phyloP scores from a whole-genome alignment of 2,113 vertebrate genomes.

The Anas platyrhynchos region DNA sequence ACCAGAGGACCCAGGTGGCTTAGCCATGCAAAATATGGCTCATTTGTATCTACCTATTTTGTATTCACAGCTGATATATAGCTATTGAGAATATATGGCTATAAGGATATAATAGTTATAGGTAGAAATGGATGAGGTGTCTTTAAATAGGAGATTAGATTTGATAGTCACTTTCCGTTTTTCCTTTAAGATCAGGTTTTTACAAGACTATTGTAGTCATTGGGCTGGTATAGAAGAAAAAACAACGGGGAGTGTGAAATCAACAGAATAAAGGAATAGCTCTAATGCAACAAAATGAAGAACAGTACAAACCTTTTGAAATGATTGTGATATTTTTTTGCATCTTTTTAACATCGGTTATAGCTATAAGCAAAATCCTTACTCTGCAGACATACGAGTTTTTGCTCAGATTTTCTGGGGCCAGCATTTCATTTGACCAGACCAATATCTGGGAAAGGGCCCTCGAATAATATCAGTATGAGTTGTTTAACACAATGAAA shows the following conservation, averaged over 20 bases:
- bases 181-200: conserved; percentile 39
- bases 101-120: conserved; percentile 36
- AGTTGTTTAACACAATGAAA: not conserved
- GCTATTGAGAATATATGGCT: conserved; percentile 41
- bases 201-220: not conserved
- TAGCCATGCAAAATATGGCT: conserved; percentile 50
- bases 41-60: conserved; percentile 62
- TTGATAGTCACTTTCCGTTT: conserved; percentile 22
- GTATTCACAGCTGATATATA: conserved; percentile 48
- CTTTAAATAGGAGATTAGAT: conserved; percentile 53
- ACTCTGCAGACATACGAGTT: not conserved
- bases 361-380: not conserved
- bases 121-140: conserved; percentile 60
- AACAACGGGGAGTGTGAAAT: not conserved
- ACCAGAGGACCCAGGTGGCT: conserved; percentile 69
- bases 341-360: not conserved
- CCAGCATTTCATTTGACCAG: not conserved
- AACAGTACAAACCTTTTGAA: not conserved
- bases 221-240: not conserved
- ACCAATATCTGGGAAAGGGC: not conserved
- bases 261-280: not conserved
- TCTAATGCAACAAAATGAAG: not conserved
- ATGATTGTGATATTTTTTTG: not conserved
- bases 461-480: not conserved
- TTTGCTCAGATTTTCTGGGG: not conserved